Evolutionary conservation across 2,888 invertebrate species (phyloP), one percentile per base, ranked within the genome.

Genomic region (Thysanoteuthis rhombus): DNA sequence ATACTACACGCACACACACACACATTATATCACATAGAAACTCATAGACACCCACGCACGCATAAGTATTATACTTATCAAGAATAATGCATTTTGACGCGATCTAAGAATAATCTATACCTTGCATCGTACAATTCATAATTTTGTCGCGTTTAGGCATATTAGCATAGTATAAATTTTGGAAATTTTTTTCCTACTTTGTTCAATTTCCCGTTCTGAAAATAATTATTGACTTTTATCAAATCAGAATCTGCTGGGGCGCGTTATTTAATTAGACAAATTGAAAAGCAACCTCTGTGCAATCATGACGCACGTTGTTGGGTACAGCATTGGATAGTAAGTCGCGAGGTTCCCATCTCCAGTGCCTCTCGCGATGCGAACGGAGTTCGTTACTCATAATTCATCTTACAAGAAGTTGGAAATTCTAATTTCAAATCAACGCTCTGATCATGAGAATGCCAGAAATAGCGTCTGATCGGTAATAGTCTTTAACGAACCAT

Each of bases 91-190:
- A n/a, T 75, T 75, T 10, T 32, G 75, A 32, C 75, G 36, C 75
- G n/a, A 75, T 75, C n/a, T 75, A 75, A 75, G 58, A 75, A 75
- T 75, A 75, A 75, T 75, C 75, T 75, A 8, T n/a, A n/a, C 75
- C 12, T 10, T n/a, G 16, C n/a, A 3, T 75, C 12, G n/a, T n/a
- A 75, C 16, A n/a, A 12, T 75, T 75, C n/a, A 32, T n/a, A n/a
- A n/a, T 75, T 75, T n/a, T 75, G 75, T 75, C 75, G 75, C n/a
- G 75, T 75, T 75, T 75, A 75, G 75, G n/a, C 75, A n/a, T 75
- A 75, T 75, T 75, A 75, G 36, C 75, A n/a, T 75, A 75, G 36
- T 75, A 75, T 10, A 75, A 75, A 16, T n/a, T 75, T 75, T 75
- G n/a, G 8, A 75, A 19, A n/a, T 75, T 75, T 75, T n/a, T 75